Evolutionary conservation across 2,113 vertebrate genomes (phyloP), one percentile per base, ranked within the genome.

Genomic region (Amia ocellicauda): DNA sequence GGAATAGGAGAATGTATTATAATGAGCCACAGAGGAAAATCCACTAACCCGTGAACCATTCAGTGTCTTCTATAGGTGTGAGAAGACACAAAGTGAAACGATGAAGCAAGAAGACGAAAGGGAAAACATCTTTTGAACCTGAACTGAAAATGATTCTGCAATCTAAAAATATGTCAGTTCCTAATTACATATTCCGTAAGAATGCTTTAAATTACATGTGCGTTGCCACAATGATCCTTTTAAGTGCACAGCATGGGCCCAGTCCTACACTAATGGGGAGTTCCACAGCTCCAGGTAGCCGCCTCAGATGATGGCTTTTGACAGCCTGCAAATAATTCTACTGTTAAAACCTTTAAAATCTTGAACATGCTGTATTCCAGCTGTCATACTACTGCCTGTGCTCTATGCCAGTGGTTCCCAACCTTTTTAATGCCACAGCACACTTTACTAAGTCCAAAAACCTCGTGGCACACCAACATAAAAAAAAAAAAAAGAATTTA

Each of bases 121-220:
- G 40, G 31, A 67, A 26, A 19, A 55, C 43, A 50, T 43, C 49
- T 56, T 63, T 47, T 64, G 42, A 43, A 69, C 61, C 71, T 57
- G 67, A 62, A 19, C 58, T 20, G 58, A 74, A 71, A 76, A 77
- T 71, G 76, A 55, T 3, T n/a, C n/a, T 41, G 17, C 17, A 51
- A 65, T 77, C 77, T 73, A 78, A 80, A 78, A 80, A 79, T 76
- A 78, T 58, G 23, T 58, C 20, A 24, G 24, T 60, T n/a, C 59
- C 71, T 75, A 66, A 76, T 79, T 79, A 76, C 58, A 73, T 66
- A 58, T 59, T 62, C 50, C 54, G 41, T 13, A 57, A 66, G 63
- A 79, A 77, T 78, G 78, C 71, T 58, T 51, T 24, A 75, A 79
- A 80, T 74, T 77, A 68, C 69, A 58, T 60, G 16, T 23, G 43